Evolutionary conservation across 2,113 vertebrate genomes (phyloP), one percentile per base, ranked within the genome.

Genomic region (Pipra filicauda): DNA sequence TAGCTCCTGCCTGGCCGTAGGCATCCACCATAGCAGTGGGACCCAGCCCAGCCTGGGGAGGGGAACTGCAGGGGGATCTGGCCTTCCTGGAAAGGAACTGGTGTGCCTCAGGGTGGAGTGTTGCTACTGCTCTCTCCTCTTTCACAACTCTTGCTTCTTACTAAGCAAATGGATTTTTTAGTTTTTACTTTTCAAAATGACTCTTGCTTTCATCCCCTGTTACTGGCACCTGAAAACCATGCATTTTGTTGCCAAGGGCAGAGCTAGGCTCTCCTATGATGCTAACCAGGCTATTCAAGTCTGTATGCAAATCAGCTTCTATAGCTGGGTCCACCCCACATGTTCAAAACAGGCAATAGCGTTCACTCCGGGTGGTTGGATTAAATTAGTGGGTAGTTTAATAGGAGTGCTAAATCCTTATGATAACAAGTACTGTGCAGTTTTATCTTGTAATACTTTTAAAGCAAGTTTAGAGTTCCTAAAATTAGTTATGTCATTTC

Each of bases 21-120:
- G 3, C n/a, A 41, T 46, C 31, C 67, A 46, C 33, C 37, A 43
- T 65, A 78, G 31, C 8, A 16, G 9, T 52, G n/a, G 21, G n/a
- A 73, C 9, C 6, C 23, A 80, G 13, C 49, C 19, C 49, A 51
- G 28, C 14, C n/a, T 11, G 21, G 8, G n/a, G 4, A 30, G 2
- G 1, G 41, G 48, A 27, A 57, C 6, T 8, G 5, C 1, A 21
- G 4, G 14, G 27, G 2, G 3, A 14, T 11, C 30, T 81, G 0
- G 0, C 16, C 31, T 58, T 39, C 48, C 64, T n/a, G 8, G 26
- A 27, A 43, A 13, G 13, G 5, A 27, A 55, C 11, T 21, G 6
- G 6, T 11, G 24, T 85, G 57, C 35, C 1, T 1, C 8, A 26
- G 5, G 33, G n/a, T 78, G 11, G 2, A 30, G 14, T 5, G 1